These are phyloP conservation scores for Panagrolaimus sp. DNA, from an alignment of 1,140 invertebrate genomes.

Conservation along the genomic window DNA sequence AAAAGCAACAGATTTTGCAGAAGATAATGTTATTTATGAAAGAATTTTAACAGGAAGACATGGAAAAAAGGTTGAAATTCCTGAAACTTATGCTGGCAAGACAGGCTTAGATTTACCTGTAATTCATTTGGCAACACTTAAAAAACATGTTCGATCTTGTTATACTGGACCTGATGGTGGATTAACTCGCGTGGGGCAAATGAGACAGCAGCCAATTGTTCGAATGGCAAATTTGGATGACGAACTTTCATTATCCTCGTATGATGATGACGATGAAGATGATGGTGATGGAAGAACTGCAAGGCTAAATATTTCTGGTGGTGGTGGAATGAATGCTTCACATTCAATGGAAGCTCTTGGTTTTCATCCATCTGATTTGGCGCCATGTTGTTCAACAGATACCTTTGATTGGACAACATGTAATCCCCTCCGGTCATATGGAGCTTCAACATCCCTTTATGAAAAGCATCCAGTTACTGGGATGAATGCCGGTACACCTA, in stretches of 20 bases:
- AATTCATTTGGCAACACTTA: slow-evolving; percentile 49
- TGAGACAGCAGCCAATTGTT: slow-evolving; percentile 43
- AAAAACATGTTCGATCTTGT: slow-evolving; percentile 64
- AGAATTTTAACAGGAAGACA: slow-evolving; percentile 44
- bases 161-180: slow-evolving; percentile 73
- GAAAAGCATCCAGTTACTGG: slow-evolving; percentile 73
- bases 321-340: background rate
- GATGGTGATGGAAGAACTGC: slow-evolving; percentile 22
- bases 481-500: slow-evolving; percentile 72
- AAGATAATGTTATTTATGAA: slow-evolving; percentile 31
- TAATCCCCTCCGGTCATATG: slow-evolving; percentile 66
- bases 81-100: slow-evolving; percentile 51
- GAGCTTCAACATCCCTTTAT: slow-evolving; percentile 69
- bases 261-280: slow-evolving; percentile 40
- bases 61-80: slow-evolving; percentile 32
- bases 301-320: background rate
- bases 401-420: slow-evolving; percentile 30
- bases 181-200: slow-evolving; percentile 62
- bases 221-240: slow-evolving; percentile 57
- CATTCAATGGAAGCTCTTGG: slow-evolving; percentile 19
- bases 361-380: slow-evolving; percentile 19
- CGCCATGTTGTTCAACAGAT: slow-evolving; percentile 17
- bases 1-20: slow-evolving; percentile 12
- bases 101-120: slow-evolving; percentile 52
- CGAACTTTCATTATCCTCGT: slow-evolving; percentile 44